phyloP scores from a whole-genome alignment of 1,140 invertebrate genomes.

The Sycobia sp. region DNA sequence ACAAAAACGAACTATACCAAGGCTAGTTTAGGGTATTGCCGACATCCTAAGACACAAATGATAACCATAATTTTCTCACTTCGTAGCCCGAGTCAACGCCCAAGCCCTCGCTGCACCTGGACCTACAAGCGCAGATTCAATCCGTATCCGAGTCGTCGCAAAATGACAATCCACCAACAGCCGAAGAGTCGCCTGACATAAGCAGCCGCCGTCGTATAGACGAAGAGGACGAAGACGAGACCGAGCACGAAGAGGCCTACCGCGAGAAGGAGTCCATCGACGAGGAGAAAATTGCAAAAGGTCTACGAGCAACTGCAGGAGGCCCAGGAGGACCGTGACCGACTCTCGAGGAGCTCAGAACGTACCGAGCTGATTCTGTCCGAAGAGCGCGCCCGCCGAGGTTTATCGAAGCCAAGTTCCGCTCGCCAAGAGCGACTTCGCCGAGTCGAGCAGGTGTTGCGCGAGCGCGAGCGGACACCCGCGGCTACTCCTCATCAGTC shows the following conservation, averaged over 20 bases:
- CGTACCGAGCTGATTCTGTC: too few relatives aligned
- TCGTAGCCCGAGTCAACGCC: background rate
- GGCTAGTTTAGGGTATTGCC: too few relatives aligned
- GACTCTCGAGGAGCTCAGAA: constrained; percentile 40
- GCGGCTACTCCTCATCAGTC: constrained; percentile 50
- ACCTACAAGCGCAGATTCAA: constrained; percentile 47
- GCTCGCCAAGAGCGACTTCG: constrained; percentile 41
- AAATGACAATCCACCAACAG: background rate
- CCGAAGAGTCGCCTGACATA: too few relatives aligned
- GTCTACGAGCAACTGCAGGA: too few relatives aligned
- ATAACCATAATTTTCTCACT: too few relatives aligned
- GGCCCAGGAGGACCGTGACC: constrained; percentile 35
- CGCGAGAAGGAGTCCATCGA: too few relatives aligned
- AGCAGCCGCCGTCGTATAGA: too few relatives aligned
- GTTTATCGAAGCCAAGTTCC: constrained; percentile 47
- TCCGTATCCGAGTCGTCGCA: constrained; percentile 18
- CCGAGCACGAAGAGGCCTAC: background rate
- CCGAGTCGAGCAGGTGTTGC: constrained; percentile 46
- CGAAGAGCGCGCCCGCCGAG: constrained; percentile 47
- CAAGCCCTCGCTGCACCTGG: constrained; percentile 44
- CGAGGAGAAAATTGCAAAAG: too few relatives aligned
- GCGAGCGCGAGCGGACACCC: constrained; percentile 47
- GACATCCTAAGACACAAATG: too few relatives aligned
- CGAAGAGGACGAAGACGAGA: too few relatives aligned
- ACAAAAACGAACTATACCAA: too few relatives aligned